phyloP scores from a whole-genome alignment of 2,888 invertebrate species.

The Pheosia gnoma region DNA sequence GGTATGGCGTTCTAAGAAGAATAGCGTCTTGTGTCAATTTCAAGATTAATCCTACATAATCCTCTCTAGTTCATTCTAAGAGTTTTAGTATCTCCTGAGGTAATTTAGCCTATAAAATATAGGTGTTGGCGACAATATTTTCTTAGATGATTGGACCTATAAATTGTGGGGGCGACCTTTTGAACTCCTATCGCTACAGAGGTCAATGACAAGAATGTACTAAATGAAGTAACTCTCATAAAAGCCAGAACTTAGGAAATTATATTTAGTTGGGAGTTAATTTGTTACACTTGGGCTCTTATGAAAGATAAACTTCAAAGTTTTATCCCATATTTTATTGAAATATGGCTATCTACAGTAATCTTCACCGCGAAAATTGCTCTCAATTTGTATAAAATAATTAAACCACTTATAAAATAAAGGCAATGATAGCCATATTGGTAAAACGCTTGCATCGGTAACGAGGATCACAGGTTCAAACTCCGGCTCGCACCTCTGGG shows the following conservation, averaged over 20 bases:
- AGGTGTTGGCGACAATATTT: constrained; percentile 17
- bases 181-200: constrained; percentile 19
- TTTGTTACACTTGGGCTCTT: constrained; percentile 14
- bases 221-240: constrained; percentile 31
- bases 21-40: no score
- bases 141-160: constrained; percentile 29
- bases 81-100: constrained; percentile 15
- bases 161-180: constrained; percentile 32
- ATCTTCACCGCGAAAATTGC: no score
- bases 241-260: constrained; percentile 24
- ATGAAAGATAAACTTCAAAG: background rate
- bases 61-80: background rate
- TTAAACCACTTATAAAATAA: no score
- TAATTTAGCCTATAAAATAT: constrained; percentile 4
- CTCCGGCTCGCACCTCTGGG: no score
- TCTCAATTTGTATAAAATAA: no score
- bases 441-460: no score
- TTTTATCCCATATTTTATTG: background rate
- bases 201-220: constrained; percentile 35
- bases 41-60: no score
- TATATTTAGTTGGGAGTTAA: constrained; percentile 17
- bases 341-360: no score
- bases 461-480: no score
- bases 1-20: no score
- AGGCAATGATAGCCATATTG: no score